A percentile compares a stretch with the other conserved stretches of the same genome.
These are phyloP conservation scores for Noctua pronuba DNA, from an alignment of 2,888 invertebrate genomes.

Conservation along the genomic window DNA sequence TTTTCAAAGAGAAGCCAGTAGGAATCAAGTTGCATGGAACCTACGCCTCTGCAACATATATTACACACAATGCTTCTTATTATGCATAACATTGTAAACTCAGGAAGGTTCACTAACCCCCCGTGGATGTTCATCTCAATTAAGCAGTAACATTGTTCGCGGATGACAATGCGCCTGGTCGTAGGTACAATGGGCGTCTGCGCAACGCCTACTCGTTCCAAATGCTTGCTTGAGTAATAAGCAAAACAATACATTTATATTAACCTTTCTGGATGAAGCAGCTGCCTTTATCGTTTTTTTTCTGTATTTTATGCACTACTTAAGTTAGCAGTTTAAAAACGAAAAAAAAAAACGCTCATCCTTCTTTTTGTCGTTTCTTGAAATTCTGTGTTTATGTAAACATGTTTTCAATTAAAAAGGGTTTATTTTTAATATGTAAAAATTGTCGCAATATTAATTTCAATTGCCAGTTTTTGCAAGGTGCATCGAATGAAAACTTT, in stretches of 20 bases:
- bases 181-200: constrained; percentile 63
- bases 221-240: constrained; percentile 59
- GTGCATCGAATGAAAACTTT: neutral
- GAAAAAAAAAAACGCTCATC: neutral
- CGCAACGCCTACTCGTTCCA: constrained; percentile 65
- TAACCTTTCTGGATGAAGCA: constrained; percentile 40
- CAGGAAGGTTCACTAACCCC: constrained; percentile 52
- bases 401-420: neutral
- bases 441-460: neutral
- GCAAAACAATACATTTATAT: constrained; percentile 46
- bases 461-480: neutral
- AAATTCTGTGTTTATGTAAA: neutral
- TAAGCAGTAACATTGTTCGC: constrained; percentile 69
- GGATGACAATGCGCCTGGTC: constrained; percentile 61
- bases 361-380: neutral
- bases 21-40: no score
- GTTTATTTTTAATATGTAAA: neutral
- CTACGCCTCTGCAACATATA: no score
- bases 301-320: neutral
- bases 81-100: constrained; percentile 25
- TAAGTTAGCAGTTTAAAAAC: neutral
- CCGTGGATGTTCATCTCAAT: constrained; percentile 66
- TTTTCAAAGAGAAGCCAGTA: no score
- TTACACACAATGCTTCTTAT: neutral
- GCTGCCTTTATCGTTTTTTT: constrained; percentile 29